Evolutionary conservation across 2,113 vertebrate genomes (phyloP), one percentile per base, ranked within the genome.

Genomic region (Ophthalmolycus amberensis): DNA sequence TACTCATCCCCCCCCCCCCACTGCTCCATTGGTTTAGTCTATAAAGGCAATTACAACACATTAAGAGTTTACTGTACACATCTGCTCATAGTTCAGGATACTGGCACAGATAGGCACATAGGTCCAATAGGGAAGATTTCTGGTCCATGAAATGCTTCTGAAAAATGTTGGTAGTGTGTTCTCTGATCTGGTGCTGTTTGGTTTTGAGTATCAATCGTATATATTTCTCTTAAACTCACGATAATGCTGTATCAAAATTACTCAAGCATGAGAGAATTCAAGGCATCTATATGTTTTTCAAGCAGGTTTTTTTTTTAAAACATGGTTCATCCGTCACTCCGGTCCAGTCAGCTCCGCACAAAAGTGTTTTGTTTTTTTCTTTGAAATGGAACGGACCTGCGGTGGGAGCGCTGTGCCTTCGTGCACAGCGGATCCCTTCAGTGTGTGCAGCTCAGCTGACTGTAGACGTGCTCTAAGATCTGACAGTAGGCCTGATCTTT

Each of bases 401-500:
- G 50, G 52, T 20, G 44, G 44, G 48, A 81, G 44, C 16, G 32
- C 22, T 1, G n/a, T 1, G n/a, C 18, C 32, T 48, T n/a, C 69
- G 37, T 42, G 62, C 54, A 56, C 58, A 11, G 3, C 73, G n/a
- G 52, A 70, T 37, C 54, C 59, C 3, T 40, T 93, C 92, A 95
- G 77, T 92, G 92, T 42, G 91, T 90, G 84, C 92, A 95, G 84
- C 80, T 94, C 69, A 99, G 95, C 72, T 97, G 91, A 65, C 94
- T 94, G 94, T 96, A 98, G 69, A 99, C 96, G 22, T 99, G 97
- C 91, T 99, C 97, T 89, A 99, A 90, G 89, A 97, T 92, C 59
- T 96, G 97, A 34, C 94, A 88, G 84, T 97, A 97, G 77, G 96
- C 96, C 93, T 97, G 98, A 86, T 99, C 98, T 85, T 98, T 98